Base-by-base conservation (phyloP, 2,888 invertebrate genomes). In the Matsumyia berberina region DNA sequence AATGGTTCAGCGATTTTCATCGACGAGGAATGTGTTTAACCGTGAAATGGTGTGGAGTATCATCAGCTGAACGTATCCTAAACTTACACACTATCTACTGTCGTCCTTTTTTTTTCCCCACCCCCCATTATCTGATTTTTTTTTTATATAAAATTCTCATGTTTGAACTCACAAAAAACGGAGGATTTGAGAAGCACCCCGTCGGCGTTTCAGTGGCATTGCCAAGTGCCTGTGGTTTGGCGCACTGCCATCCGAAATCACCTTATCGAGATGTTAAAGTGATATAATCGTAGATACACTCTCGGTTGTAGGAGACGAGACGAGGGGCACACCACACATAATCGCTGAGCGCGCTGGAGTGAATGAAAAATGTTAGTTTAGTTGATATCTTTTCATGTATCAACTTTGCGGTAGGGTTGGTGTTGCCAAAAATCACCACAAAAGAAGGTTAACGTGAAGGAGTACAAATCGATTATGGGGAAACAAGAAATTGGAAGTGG, bases 241-340 rank as follows among this genome's bases (percentile, higher is more conserved):
- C 81, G 49, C 7, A 57, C 39, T 81, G 74, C 76, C 81, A 81
- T 81, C 35, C 33, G 46, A 12, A 81, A 81, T 31, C 76, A 70
- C 64, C 69, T 76, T 64, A 81, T 76, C 49, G 42, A 44, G 76
- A 81, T 76, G 80, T 69, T 64, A 42, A 81, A 81, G 62, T 81
- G 70, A 77, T 64, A 76, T 60, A 60, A 81, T 70, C 81, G 11
- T 29, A 66, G 73, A 58, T 72, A 66, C 62, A 51, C 51, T 74
- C 5, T 74, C 5, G 53, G 35, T 44, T 46, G 67, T 29, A 15
- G 24, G 66, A n/a, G 49, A 35, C 3, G 42, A 46, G 9, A n/a
- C n/a, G n/a, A n/a, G 33, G 62, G 46, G 37, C 37, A 60, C 33
- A 58, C 37, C 37, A 60, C 19, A 58, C 31, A 60, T 49, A 64